These are phyloP conservation scores for Enteromius thamalakanensis DNA, from an alignment of 2,797 vertebrate genomes.

Conservation along the genomic window DNA sequence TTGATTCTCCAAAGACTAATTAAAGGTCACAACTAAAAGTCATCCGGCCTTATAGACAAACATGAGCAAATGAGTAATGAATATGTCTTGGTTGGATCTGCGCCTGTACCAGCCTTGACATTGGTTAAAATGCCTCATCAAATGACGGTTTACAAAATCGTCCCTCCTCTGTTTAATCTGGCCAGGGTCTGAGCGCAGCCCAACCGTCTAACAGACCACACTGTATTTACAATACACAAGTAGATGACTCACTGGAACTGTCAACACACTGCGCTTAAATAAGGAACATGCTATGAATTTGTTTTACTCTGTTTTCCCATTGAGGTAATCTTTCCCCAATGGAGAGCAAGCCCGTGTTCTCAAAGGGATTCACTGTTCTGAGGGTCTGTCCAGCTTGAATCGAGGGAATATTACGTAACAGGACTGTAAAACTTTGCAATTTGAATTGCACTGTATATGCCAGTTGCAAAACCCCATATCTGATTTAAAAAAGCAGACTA, in stretches of 20 bases:
- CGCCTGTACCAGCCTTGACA: neutral
- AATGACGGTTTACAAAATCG: conserved; percentile 15
- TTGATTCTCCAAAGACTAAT: conserved; percentile 7
- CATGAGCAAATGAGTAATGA: neutral
- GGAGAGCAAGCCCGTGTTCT: conserved; percentile 20
- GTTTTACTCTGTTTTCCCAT: conserved; percentile 15
- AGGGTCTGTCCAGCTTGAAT: neutral
- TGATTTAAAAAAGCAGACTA: conserved; percentile 1
- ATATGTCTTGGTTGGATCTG: neutral
- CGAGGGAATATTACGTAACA: conserved; percentile 13
- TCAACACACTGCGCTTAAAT: conserved; percentile 32
- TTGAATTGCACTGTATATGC: neutral
- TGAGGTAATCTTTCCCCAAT: conserved; percentile 45
- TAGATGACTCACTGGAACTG: conserved; percentile 56
- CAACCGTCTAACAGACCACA: conserved; percentile 35
- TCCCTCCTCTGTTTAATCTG: conserved; percentile 35
- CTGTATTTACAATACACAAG: conserved; percentile 32
- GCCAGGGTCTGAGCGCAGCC: neutral
- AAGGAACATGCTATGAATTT: conserved; percentile 2
- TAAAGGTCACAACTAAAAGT: neutral
- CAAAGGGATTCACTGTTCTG: conserved; percentile 46
- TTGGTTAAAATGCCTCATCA: conserved; percentile 10
- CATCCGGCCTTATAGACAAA: neutral
- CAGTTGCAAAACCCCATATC: neutral
- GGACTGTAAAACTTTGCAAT: neutral